Evolutionary conservation across 1,140 invertebrate genomes (phyloP).

Genomic region (Linepithema humile): DNA sequence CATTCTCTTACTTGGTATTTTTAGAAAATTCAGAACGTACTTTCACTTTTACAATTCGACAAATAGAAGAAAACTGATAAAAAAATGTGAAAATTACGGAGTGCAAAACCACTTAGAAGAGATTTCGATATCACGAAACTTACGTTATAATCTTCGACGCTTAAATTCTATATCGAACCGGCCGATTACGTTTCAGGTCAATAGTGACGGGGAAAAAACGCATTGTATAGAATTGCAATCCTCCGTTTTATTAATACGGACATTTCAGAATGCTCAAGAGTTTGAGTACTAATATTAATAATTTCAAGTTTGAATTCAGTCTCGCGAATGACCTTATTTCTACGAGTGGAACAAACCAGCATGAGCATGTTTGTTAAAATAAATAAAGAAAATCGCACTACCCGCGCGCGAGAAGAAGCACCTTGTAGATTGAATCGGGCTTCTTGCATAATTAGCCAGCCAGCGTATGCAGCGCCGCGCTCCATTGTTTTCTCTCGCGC

Average conservation of each 20-base stretch:
- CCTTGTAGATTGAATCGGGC: constrained; percentile 70
- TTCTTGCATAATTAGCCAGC: constrained; percentile 73
- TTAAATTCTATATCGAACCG: constrained; percentile 11
- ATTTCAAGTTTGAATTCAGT: constrained; percentile 18
- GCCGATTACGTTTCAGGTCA: too few species aligned
- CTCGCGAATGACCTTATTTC: constrained; percentile 41
- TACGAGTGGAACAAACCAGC: constrained; percentile 36
- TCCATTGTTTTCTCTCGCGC: not conserved
- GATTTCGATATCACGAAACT: not conserved
- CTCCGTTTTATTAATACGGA: not conserved
- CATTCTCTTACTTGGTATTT: not conserved
- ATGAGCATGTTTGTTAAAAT: constrained; percentile 24
- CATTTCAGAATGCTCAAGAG: constrained; percentile 25
- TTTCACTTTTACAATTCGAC: not conserved
- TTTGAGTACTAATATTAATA: not conserved
- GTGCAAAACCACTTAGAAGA: not conserved
- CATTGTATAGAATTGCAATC: not conserved
- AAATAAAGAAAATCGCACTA: constrained; percentile 38
- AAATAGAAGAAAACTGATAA: not conserved
- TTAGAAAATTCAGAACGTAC: not conserved
- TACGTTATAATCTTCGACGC: not conserved
- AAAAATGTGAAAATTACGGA: not conserved
- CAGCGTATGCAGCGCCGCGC: not conserved
- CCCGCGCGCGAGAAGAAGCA: not conserved
- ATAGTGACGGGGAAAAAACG: too few species aligned